Conservation (phyloP, 2,113 vertebrate species). For the Passer domesticus region DNA sequence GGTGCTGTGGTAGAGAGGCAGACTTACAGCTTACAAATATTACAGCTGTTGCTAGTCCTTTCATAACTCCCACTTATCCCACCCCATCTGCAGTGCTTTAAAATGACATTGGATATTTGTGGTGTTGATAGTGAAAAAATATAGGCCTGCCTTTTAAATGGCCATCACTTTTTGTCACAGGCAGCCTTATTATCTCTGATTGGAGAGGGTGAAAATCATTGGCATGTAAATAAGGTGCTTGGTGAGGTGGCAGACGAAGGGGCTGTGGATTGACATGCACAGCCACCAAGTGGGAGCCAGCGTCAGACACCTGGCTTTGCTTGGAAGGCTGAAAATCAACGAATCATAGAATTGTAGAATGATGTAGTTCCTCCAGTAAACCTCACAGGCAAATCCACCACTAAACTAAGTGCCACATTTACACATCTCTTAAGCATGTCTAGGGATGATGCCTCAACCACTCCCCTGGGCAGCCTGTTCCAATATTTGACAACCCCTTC, state of each 20-base stretch:
- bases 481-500: neutral
- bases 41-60: neutral
- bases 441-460: neutral
- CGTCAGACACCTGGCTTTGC: neutral
- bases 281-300: neutral
- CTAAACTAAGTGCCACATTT: neutral
- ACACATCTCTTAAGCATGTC: neutral
- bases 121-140: neutral
- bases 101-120: neutral
- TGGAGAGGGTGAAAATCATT: neutral
- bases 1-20: neutral
- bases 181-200: neutral
- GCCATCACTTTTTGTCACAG: neutral
- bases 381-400: neutral
- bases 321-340: neutral
- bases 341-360: neutral
- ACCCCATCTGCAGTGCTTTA: neutral
- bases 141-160: neutral
- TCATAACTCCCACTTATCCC: neutral
- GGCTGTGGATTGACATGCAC: constrained; percentile 23
- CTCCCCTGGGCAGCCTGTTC: neutral
- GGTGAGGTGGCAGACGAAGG: constrained; percentile 20
- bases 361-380: neutral
- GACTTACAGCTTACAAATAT: neutral
- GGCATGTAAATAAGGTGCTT: constrained; percentile 5